Conservation (phyloP, 2,113 vertebrate genomes). For the Ophthalmolycus amberensis region DNA sequence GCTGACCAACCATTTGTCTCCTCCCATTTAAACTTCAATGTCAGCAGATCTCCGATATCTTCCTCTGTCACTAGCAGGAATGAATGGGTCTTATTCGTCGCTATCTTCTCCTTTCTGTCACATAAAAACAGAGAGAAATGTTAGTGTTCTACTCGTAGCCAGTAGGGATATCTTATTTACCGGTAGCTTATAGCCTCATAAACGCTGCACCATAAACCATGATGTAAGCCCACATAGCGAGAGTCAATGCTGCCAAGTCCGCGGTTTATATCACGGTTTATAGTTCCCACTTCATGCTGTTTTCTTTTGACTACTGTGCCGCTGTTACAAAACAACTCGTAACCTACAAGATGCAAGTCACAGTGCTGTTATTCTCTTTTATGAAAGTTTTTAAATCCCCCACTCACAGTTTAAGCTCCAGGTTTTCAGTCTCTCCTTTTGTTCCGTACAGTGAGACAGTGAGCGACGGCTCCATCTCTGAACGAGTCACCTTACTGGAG, state of each 20-base stretch:
- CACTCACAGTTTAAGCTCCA: slow-evolving; percentile 82
- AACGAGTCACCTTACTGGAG: slow-evolving; percentile 69
- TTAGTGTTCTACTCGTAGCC: not conserved
- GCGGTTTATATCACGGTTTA: slow-evolving; percentile 15
- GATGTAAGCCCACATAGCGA: slow-evolving; percentile 2
- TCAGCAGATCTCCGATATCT: slow-evolving; percentile 82
- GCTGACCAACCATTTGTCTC: slow-evolving; percentile 74
- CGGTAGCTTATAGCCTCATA: not conserved
- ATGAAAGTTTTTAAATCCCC: not conserved
- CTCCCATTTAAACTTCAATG: slow-evolving; percentile 83
- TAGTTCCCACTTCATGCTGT: not conserved
- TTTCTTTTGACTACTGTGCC: slow-evolving; percentile 2
- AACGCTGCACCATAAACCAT: slow-evolving; percentile 38
- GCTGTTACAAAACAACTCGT: slow-evolving; percentile 21
- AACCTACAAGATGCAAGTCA: slow-evolving; percentile 20
- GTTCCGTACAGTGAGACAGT: slow-evolving; percentile 80
- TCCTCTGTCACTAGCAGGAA: slow-evolving; percentile 84
- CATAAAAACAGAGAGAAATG: not conserved
- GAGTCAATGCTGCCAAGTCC: not conserved
- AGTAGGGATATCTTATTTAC: not conserved
- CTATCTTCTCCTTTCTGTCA: slow-evolving; percentile 79
- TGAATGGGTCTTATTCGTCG: slow-evolving; percentile 78
- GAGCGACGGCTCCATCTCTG: slow-evolving; percentile 74
- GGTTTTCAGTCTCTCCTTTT: slow-evolving; percentile 76
- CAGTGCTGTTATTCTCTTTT: not conserved